Evolutionary conservation across 2,113 vertebrate species (phyloP).

Genomic region (Erythrocercus mccallii): DNA sequence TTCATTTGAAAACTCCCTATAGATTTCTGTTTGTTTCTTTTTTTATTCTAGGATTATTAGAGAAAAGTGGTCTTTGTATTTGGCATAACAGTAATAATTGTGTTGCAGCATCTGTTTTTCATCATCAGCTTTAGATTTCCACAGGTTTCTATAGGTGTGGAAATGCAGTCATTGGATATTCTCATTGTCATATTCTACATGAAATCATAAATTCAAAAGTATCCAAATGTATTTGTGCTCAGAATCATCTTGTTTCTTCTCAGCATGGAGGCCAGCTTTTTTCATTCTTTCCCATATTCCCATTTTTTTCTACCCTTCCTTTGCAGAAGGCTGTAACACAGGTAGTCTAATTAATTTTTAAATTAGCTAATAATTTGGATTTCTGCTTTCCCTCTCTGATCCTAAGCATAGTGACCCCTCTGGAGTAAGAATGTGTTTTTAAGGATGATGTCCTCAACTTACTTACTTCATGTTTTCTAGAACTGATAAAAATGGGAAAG

Average conservation of each 20-base stretch:
- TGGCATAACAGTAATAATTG: neutral
- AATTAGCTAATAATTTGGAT: neutral
- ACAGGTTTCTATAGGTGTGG: neutral
- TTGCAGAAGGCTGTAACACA: neutral
- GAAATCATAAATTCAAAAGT: neutral
- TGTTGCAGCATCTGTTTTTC: neutral
- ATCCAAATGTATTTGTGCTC: neutral
- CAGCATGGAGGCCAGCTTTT: neutral
- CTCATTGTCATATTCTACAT: neutral
- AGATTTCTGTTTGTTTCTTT: neutral
- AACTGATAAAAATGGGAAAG: neutral
- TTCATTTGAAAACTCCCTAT: accelerated
- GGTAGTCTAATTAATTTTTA: neutral
- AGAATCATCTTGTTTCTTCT: neutral
- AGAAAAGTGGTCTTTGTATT: neutral
- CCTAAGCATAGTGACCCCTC: neutral
- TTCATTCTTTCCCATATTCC: neutral
- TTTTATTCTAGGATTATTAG: neutral
- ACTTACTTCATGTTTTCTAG: neutral
- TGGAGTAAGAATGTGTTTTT: neutral
- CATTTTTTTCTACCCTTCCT: neutral
- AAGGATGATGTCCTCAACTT: neutral
- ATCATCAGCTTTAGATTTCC: neutral
- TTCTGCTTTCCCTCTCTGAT: neutral
- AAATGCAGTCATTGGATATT: neutral